Evolutionary conservation across 2,797 vertebrate genomes (phyloP), one percentile per base, ranked within the genome.

Genomic region (Eutrigla gurnardus): DNA sequence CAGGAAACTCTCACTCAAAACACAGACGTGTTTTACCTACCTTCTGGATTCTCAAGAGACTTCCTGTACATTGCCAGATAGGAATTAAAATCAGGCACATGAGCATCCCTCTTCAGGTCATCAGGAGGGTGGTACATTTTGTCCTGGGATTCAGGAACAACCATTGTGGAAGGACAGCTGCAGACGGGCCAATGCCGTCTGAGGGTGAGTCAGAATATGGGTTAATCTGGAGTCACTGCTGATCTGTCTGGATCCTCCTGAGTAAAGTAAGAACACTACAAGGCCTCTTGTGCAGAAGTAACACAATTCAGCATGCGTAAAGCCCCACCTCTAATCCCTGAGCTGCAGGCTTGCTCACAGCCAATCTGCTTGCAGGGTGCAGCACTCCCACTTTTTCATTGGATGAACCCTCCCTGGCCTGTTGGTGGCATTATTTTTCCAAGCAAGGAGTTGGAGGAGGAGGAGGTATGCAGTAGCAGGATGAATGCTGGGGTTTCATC

Each of bases 381-480:
- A 40, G 88, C 94, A 94, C 94, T 95, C 94, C 95, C 92, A 93
- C 92, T 89, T 94, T 94, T 90, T 92, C 68, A 95, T 93, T 95
- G 93, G 95, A 17, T 50, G 37, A 70, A 61, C 50, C 37, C 65
- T 49, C 60, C 25, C 89, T 94, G 89, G 91, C 78, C 88, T 88
- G 93, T 90, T 91, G 77, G 83, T 92, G 80, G 75, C 73, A 88
- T 92, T 91, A 90, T 91, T 81, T 82, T 76, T 77, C 65, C 43
- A 70, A 76, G 79, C 83, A 70, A 78, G 37, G 65, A 70, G 49
- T 52, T 66, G 82, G 75, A 61, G 15, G 70, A 63, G 68, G 65
- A 73, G 76, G 17, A 50, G n/a, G 70, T 67, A 42, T 82, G 77
- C 35, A 58, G 75, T 18, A 61, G 58, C 45, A 64, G 39, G 57